Base-by-base conservation (phyloP, 2,888 invertebrate species). In the Seira ritae region DNA sequence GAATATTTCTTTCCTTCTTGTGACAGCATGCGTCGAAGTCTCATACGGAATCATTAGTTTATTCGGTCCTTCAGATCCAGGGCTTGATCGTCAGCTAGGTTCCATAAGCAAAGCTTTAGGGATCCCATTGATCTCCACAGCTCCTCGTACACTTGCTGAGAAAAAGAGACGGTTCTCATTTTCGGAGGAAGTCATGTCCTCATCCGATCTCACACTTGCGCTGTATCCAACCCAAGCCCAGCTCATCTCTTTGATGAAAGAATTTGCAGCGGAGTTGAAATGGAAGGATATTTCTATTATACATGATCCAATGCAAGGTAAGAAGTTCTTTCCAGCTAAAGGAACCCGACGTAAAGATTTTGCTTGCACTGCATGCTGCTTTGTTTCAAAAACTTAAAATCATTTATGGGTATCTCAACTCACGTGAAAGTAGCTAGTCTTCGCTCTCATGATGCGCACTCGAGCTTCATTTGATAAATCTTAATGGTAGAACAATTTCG, bases 221-320 rank as follows among this genome's bases (percentile, higher is more conserved):
- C 84, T 88, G 15, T 87, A 87, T 78, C 88, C 88, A 3, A 88
- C 87, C 2, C 88, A 88, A 72, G 71, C 77, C 12, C 87, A 87
- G 42, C 73, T 88, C 46, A 87, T 87, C 37, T 71, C 67, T 6
- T 42, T 88, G 4, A 79, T 88, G 60, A 87, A 87, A 50, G 87
- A 87, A 76, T 80, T 88, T 31, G 87, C 86, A 3, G 76, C 60
- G 66, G 86, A 88, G 72, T 67, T 88, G 42, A 81, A 84, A 60
- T 88, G 88, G 88, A 88, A 87, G 55, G 88, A 88, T 65, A 66
- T 86, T 50, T 86, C 88, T 12, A 87, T 88, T 70, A 88, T 88
- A 75, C 86, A 87, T 67, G 88, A 88, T 77, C 86, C 87, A 23
- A 74, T 81, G 62, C 84, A 87, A 83, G 88, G 88, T 87, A 84